phyloP scores from a whole-genome alignment of 2,888 invertebrate species.

The Tuberolachnus salignus region DNA sequence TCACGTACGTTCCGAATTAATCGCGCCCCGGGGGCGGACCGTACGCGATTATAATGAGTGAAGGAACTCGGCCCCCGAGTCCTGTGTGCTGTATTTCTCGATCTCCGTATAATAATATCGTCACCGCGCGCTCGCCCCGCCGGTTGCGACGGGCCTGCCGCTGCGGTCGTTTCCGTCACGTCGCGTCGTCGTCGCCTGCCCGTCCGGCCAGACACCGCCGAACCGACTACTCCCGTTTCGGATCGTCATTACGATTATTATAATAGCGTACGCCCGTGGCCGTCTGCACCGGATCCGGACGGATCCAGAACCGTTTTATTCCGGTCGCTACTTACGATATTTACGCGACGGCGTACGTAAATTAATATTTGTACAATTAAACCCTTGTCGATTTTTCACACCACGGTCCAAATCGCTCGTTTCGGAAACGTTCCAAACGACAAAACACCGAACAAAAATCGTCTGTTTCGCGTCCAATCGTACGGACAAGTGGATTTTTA shows the following conservation, averaged over 20 bases:
- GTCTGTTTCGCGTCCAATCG: too few relatives aligned
- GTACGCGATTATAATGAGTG: constrained; percentile 13
- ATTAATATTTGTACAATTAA: too few relatives aligned
- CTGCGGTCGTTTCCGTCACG: constrained; percentile 54
- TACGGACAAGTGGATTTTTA: too few relatives aligned
- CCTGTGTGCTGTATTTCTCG: constrained; percentile 30
- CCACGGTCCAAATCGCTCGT: too few relatives aligned
- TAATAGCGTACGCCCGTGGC: background rate
- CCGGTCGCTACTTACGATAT: too few relatives aligned
- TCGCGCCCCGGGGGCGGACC: background rate
- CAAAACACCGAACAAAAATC: too few relatives aligned
- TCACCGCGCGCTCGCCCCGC: background rate
- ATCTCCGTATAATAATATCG: background rate
- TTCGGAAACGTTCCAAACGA: too few relatives aligned
- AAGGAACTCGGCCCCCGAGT: constrained; percentile 34
- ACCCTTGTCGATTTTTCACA: too few relatives aligned
- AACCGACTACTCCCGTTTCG: background rate
- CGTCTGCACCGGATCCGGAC: constrained; percentile 13
- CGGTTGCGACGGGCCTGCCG: constrained; percentile 10
- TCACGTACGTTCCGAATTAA: constrained; percentile 29
- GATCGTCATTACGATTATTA: constrained; percentile 7
- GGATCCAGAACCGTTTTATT: too few relatives aligned
- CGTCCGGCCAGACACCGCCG: background rate
- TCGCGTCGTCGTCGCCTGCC: constrained; percentile 12
- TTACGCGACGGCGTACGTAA: too few relatives aligned